These are phyloP conservation scores for Eubasilissa splendida DNA, from an alignment of 2,888 invertebrate genomes.

Conservation along the genomic window DNA sequence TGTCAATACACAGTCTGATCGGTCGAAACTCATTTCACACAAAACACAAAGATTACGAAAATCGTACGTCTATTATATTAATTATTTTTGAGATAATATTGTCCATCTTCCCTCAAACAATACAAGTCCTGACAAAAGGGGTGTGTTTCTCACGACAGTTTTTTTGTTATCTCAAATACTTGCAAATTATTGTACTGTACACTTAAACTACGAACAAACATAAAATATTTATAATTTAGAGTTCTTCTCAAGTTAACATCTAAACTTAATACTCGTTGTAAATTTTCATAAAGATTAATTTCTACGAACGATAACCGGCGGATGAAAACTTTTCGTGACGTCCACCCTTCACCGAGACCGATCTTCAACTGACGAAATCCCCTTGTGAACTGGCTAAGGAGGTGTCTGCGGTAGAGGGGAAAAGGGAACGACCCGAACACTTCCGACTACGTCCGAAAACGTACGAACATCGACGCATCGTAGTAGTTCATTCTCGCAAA, in stretches of 20 bases:
- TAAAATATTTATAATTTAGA: slow-evolving; percentile 3
- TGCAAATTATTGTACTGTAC: not conserved
- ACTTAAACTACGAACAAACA: slow-evolving; percentile 8
- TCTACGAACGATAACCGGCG: slow-evolving; percentile 51
- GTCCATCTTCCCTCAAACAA: slow-evolving; percentile 11
- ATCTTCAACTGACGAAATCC: slow-evolving; percentile 55
- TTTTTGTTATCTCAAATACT: slow-evolving; percentile 8
- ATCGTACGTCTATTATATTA: not conserved
- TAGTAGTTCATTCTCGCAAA: slow-evolving; percentile 43
- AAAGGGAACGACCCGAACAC: slow-evolving; percentile 68
- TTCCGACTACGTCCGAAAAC: slow-evolving; percentile 72
- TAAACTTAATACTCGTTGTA: slow-evolving; percentile 19
- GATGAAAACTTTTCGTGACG: slow-evolving; percentile 40
- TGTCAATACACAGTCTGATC: slow-evolving; percentile 29
- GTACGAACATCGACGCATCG: slow-evolving; percentile 58
- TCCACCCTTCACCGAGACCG: slow-evolving; percentile 52
- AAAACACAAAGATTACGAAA: slow-evolving; percentile 2
- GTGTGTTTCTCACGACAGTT: slow-evolving; percentile 47
- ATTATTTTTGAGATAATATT: slow-evolving; percentile 7
- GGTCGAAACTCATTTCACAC: not conserved
- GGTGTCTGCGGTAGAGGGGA: slow-evolving; percentile 65
- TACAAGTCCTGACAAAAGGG: slow-evolving; percentile 40
- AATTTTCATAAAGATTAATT: slow-evolving; percentile 30
- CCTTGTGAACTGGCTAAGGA: slow-evolving; percentile 67
- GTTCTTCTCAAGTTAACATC: slow-evolving; percentile 26